phyloP scores from a whole-genome alignment of 2,113 vertebrate genomes.

The Octodon degus region DNA sequence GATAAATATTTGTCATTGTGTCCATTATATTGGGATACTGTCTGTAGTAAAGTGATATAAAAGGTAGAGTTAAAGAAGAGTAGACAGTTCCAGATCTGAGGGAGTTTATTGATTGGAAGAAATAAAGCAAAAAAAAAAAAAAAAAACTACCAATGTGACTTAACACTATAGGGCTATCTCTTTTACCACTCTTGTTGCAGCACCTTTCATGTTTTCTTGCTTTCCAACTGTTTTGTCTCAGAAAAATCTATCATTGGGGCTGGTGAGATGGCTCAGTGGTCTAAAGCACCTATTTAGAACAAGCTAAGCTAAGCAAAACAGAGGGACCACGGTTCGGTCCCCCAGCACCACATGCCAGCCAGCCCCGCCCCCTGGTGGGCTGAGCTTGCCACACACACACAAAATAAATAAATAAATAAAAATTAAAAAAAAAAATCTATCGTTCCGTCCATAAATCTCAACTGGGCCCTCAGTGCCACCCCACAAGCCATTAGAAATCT shows the following conservation, averaged over 20 bases:
- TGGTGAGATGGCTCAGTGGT: no score
- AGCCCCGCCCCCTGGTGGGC: no score
- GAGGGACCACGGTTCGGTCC: no score
- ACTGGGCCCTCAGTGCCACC: neutral
- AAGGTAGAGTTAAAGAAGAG: neutral
- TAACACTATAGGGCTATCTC: neutral
- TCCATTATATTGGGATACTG: neutral
- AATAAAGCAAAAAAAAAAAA: constrained; percentile 17
- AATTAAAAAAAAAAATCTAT: no score
- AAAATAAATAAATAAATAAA: no score
- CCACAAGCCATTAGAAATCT: neutral
- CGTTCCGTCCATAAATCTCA: constrained; percentile 26
- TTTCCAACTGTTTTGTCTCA: neutral
- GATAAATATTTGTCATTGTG: constrained; percentile 24
- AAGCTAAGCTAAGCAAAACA: no score
- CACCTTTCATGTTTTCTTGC: neutral
- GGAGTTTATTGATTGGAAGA: neutral
- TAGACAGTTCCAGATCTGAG: neutral
- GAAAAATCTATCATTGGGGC: neutral
- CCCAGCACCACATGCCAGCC: no score
- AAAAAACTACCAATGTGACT: neutral
- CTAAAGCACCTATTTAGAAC: no score
- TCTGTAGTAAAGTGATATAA: constrained; percentile 14
- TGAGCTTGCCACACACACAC: no score
- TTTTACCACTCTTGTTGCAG: neutral